Evolutionary conservation across 2,113 vertebrate genomes (phyloP), one percentile per base, ranked within the genome.

Genomic region (Lophius piscatorius): DNA sequence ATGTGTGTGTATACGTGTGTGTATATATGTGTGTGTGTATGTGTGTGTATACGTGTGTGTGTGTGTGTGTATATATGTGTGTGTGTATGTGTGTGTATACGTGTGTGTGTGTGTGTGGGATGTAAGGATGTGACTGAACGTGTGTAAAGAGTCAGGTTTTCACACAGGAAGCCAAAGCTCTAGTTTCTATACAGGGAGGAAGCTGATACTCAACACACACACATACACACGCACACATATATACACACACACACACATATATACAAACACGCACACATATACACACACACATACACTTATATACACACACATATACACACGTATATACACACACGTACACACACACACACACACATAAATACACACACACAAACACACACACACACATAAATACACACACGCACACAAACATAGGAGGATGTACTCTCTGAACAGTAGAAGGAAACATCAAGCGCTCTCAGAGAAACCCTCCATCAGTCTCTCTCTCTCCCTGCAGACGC

Each of bases 111-210:
- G 34, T 49, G 60, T 52, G n/a, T 52, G 50, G 11, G 24, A 28
- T n/a, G 26, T 39, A 16, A 12, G 54, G 14, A 59, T 39, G 46
- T 4, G 39, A 5, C 9, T 35, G 42, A 66, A 78, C 1, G 2
- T 78, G 66, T 85, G 38, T 5, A 14, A 42, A 51, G 78, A 81
- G 77, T 87, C 83, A 55, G 52, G 78, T 87, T 85, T 41, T 71
- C 11, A 51, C 57, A 77, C 63, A 90, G 86, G 88, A 90, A 91
- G 61, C 34, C 4, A 6, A 23, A 52, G 73, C 76, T 91, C 85
- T 58, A 29, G 63, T 92, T 85, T 81, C 89, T 56, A 46, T 18
- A 54, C 17, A 21, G 38, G 26, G 20, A 74, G 66, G 67, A 87
- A 87, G 39, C 35, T 22, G 61, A 84, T 81, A 59, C 68, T 26